These are phyloP conservation scores for Lumbricus terrestris DNA, from an alignment of 2,888 invertebrate species.

Conservation along the genomic window DNA sequence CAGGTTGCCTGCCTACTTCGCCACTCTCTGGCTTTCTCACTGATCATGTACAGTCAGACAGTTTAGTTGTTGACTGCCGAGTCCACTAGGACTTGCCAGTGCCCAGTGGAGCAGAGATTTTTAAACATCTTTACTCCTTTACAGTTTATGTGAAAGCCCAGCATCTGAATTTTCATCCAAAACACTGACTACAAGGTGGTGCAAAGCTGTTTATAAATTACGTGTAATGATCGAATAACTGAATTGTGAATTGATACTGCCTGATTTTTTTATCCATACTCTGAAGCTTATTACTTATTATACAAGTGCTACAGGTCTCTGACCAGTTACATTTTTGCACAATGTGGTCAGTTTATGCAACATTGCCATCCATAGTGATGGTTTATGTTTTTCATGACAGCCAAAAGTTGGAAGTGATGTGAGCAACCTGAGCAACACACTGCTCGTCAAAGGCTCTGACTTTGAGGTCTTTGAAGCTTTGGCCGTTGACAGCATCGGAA, in stretches of 20 bases:
- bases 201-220: background rate
- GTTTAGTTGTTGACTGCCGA: background rate
- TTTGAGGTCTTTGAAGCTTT: conserved; percentile 97
- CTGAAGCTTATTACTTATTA: background rate
- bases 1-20: background rate
- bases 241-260: background rate
- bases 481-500: conserved; percentile 71
- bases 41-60: background rate
- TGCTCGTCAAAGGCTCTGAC: conserved; percentile 87
- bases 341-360: too few relatives aligned
- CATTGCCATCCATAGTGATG: too few relatives aligned
- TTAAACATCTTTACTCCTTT: background rate
- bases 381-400: conserved; percentile 67
- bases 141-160: background rate
- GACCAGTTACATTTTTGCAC: too few relatives aligned
- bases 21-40: background rate
- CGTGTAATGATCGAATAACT: background rate
- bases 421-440: conserved; percentile 72
- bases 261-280: background rate
- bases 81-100: background rate
- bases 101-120: background rate
- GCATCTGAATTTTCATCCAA: background rate
- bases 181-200: too few relatives aligned
- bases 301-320: background rate
- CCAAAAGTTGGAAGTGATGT: background rate